These are phyloP conservation scores for Notiomystis cincta DNA, from an alignment of 2,113 vertebrate species.

Conservation along the genomic window DNA sequence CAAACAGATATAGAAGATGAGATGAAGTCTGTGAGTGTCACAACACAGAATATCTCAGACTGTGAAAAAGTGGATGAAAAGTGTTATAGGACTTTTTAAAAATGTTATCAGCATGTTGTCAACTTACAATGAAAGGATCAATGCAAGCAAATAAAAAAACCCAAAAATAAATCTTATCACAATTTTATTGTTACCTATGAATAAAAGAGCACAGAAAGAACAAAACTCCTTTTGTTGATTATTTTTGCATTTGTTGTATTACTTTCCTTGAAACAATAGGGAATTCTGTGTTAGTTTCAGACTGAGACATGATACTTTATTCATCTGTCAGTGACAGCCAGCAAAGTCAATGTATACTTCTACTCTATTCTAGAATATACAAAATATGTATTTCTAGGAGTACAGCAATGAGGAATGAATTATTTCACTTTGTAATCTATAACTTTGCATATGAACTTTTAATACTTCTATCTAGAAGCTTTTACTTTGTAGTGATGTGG, in stretches of 20 bases:
- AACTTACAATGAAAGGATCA: not conserved
- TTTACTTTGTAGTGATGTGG: not conserved
- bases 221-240: not conserved
- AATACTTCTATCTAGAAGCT: not conserved
- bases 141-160: not conserved
- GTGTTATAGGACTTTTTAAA: not conserved
- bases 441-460: not conserved
- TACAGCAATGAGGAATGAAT: not conserved
- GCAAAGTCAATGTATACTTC: not conserved
- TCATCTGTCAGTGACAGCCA: not conserved
- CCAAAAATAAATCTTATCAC: not conserved
- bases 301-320: not conserved
- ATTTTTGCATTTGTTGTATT: not conserved
- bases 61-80: not conserved
- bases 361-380: not conserved
- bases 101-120: not conserved
- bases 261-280: not conserved
- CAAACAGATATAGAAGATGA: not conserved
- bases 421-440: accelerated
- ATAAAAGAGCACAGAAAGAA: not conserved
- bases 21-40: not conserved
- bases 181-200: not conserved
- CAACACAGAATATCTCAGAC: not conserved
- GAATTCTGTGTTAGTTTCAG: not conserved
- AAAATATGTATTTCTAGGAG: not conserved